A percentile compares a stretch with the other conserved stretches of the same genome.
Evolutionary conservation across 92 coral and sea anemone species (phyloP).

Genomic region (Epizoanthus scotinus): DNA sequence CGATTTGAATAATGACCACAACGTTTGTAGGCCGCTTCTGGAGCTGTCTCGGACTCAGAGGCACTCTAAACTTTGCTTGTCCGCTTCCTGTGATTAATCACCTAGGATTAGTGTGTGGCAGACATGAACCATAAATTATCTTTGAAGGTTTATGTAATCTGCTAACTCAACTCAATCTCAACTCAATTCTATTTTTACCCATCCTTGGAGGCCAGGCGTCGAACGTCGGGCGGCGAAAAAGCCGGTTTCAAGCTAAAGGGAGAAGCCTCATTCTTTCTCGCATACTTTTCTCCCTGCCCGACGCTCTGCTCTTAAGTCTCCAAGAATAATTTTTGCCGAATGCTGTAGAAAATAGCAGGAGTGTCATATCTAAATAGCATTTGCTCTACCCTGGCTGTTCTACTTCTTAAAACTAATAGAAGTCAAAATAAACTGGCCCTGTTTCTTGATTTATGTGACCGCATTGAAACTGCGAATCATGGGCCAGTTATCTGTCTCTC

Average conservation of each 20-base stretch:
- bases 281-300: too few relatives aligned
- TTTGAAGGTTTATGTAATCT: constrained; percentile 2
- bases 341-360: neutral
- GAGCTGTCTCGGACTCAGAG: neutral
- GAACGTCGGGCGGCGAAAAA: too few relatives aligned
- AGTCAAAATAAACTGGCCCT: too few relatives aligned
- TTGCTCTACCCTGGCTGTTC: too few relatives aligned
- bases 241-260: too few relatives aligned
- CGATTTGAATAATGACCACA: constrained; percentile 32
- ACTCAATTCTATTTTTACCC: neutral
- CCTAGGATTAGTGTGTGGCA: constrained; percentile 16
- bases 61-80: constrained; percentile 25
- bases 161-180: neutral
- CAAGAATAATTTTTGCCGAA: too few relatives aligned
- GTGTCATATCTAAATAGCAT: neutral
- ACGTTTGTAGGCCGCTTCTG: neutral
- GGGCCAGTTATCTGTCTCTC: neutral
- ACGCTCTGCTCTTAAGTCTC: too few relatives aligned
- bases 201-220: too few relatives aligned
- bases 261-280: too few relatives aligned
- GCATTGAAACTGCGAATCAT: neutral
- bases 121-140: constrained; percentile 17
- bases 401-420: neutral
- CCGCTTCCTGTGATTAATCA: constrained; percentile 32
- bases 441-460: neutral